phyloP scores from a whole-genome alignment of 2,113 vertebrate species.

The Albula glossodonta region DNA sequence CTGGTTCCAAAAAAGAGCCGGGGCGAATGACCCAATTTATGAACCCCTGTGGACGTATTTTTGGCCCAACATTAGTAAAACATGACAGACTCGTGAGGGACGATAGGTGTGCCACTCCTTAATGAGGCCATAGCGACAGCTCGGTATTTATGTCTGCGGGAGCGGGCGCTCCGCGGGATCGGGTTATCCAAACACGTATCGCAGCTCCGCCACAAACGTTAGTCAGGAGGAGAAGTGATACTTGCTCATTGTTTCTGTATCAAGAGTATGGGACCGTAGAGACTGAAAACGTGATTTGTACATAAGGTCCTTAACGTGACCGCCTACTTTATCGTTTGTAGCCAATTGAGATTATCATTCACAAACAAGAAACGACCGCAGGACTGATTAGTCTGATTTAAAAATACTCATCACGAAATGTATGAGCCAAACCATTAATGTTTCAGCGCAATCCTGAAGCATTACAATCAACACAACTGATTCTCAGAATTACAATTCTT shows the following conservation, averaged over 20 bases:
- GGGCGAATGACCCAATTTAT: slow-evolving; percentile 71
- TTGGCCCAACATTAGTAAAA: slow-evolving; percentile 72
- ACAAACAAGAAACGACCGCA: not conserved
- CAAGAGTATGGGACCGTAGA: not conserved
- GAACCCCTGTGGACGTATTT: slow-evolving; percentile 72
- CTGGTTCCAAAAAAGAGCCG: slow-evolving; percentile 75
- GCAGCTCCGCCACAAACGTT: slow-evolving; percentile 33
- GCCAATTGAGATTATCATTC: not conserved
- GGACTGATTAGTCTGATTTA: not conserved
- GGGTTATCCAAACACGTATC: slow-evolving; percentile 36
- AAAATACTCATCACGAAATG: not conserved
- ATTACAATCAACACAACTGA: not conserved
- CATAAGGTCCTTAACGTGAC: not conserved
- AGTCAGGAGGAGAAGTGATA: not conserved
- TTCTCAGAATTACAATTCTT: too few relatives aligned
- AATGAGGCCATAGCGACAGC: slow-evolving; percentile 65
- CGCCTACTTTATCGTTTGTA: not conserved
- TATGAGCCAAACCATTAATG: not conserved
- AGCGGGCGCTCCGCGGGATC: not conserved
- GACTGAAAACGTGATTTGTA: not conserved
- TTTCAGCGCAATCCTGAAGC: not conserved
- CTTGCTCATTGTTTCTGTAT: not conserved
- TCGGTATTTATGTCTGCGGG: slow-evolving; percentile 61
- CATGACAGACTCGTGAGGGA: slow-evolving; percentile 73
- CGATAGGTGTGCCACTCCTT: slow-evolving; percentile 75